Base-by-base conservation (phyloP, 2,888 invertebrate species). In the Drosophila cyrtoloma region DNA sequence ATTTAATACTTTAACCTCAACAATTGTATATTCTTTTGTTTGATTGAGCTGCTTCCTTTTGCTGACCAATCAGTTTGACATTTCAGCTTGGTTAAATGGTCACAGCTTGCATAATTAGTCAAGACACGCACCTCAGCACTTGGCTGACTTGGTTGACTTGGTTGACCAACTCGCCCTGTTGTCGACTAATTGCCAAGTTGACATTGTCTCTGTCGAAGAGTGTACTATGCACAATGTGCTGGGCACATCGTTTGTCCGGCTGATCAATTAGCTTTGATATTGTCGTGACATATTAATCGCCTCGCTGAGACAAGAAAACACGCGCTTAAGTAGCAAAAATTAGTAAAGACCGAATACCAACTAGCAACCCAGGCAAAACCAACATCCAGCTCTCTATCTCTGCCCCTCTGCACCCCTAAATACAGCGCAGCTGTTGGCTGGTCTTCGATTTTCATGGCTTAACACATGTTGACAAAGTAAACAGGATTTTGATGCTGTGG, bases 391-490 rank as follows among this genome's bases (percentile, higher is more conserved):
- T 47, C 37, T 37, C 37, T 19, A 3, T 39, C 42, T 42, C 32
- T 12, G 10, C 10, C 10, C n/a, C n/a, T 28, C 5, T 16, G 16
- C 52, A 55, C n/a, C 10, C 33, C 51, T 35, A 53, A 5, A 30
- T 3, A 60, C 5, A 57, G 26, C 81, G 63, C 70, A 65, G 73
- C 75, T 81, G 82, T 71, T 75, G 71, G 67, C 64, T 75, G 77
- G 57, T 74, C 84, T 86, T 89, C 87, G 89, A 86, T 84, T 79
- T 77, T 63, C 58, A 42, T 71, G 89, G 89, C 87, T 86, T 89
- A 92, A 89, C 83, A 92, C 92, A 89, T 92, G 91, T 92, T 91
- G 91, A 92, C 91, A 92, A 85, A 90, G 89, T 91, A 91, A 91
- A 91, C 84, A 90, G 84, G 90, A 89, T 86, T 91, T 88, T 79